Evolutionary conservation across 1,140 invertebrate species (phyloP).

Genomic region (Papilio helenus): DNA sequence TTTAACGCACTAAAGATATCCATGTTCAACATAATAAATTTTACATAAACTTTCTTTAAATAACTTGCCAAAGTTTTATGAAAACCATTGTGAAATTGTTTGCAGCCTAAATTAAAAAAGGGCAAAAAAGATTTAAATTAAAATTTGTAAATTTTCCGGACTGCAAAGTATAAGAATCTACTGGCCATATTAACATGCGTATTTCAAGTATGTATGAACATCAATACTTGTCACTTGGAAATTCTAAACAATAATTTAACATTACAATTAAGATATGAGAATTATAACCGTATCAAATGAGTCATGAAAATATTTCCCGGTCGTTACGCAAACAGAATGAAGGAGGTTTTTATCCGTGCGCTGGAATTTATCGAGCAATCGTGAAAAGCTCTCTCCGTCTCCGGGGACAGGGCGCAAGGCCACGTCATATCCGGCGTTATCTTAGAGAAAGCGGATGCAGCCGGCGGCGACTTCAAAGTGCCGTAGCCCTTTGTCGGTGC

Average conservation of each 20-base stretch:
- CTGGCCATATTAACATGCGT: too few species aligned
- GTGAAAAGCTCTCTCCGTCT: conserved; percentile 71
- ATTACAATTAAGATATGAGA: not conserved
- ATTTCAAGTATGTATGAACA: too few species aligned
- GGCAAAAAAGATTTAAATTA: not conserved
- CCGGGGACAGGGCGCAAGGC: conserved; percentile 57
- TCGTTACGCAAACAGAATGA: conserved; percentile 53
- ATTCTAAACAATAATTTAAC: too few species aligned
- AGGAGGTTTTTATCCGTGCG: conserved; percentile 58
- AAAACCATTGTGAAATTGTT: not conserved
- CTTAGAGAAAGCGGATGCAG: conserved; percentile 76
- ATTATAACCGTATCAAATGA: conserved; percentile 48
- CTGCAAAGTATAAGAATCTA: too few species aligned
- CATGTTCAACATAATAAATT: conserved; percentile 29
- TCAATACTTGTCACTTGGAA: too few species aligned
- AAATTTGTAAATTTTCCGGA: too few species aligned
- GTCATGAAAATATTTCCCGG: conserved; percentile 44
- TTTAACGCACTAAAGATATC: conserved; percentile 48
- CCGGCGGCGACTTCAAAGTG: conserved; percentile 67
- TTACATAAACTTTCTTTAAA: conserved; percentile 17
- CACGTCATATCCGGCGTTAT: conserved; percentile 76
- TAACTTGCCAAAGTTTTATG: not conserved
- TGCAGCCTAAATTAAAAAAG: not conserved
- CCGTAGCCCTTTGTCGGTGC: conserved; percentile 65
- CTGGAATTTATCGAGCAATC: conserved; percentile 77